phyloP scores from a whole-genome alignment of 2,888 invertebrate species.

The Caenorhabditis sp. region DNA sequence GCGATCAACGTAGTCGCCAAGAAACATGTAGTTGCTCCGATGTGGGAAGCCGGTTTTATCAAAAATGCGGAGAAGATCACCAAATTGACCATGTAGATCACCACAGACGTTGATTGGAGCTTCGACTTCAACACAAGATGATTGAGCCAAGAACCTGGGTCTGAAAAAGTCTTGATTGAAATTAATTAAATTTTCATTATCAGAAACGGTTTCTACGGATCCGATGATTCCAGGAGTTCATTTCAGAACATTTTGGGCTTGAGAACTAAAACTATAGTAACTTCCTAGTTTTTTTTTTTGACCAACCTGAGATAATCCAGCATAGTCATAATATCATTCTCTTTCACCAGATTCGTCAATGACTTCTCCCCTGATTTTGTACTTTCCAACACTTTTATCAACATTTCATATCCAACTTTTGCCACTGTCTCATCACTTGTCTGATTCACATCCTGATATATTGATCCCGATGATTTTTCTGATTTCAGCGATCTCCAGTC shows the following conservation, averaged over 20 bases:
- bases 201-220: too few species aligned
- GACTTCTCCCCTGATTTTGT: conserved; percentile 10
- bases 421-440: background rate
- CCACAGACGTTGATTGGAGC: conserved; percentile 61
- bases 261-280: background rate
- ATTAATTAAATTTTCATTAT: too few species aligned
- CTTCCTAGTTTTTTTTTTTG: too few species aligned
- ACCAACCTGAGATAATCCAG: conserved; percentile 8
- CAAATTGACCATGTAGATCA: conserved; percentile 62
- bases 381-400: conserved; percentile 15
- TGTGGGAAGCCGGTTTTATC: conserved; percentile 59
- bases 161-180: too few species aligned
- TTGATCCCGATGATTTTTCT: background rate
- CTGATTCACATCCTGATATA: background rate
- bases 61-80: conserved; percentile 54
- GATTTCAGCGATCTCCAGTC: too few species aligned
- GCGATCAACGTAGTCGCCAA: conserved; percentile 55
- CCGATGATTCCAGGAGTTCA: background rate
- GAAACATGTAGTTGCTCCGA: conserved; percentile 53
- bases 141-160: background rate
- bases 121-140: conserved; percentile 43
- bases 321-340: conserved; percentile 7
- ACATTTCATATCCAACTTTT: conserved; percentile 11
- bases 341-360: background rate
- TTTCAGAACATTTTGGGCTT: too few species aligned